Base-by-base conservation (phyloP, 2,888 invertebrate genomes). In the Drosophila ezoana region DNA sequence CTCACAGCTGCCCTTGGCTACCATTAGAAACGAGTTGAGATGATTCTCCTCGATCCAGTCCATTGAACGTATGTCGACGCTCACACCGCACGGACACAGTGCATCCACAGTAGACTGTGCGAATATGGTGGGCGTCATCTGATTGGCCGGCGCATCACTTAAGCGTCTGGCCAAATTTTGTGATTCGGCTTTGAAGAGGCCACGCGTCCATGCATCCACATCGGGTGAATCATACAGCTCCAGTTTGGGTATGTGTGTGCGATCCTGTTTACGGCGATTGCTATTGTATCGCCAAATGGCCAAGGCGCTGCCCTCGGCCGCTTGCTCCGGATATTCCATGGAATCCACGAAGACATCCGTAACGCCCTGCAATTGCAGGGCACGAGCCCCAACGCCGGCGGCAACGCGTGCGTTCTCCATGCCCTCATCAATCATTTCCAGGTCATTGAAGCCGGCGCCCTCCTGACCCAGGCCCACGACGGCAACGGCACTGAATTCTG, bases 81-180 rank as follows among this genome's bases (percentile, higher is more conserved):
- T 91, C 5, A 94, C 93, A 5, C 94, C 94, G 57, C 94, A 94
- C 0, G 94, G 93, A 72, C 94, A 95, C 45, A 95, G 88, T 51
- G 94, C 94, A 77, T 95, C 94, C 13, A 95, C 94, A 1, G 95
- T 93, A 0, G 94, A 92, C 90, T 95, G 93, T 0, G 95, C 95
- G 90, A 96, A 96, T 58, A 94, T 93, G 4, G 95, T 94, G 1
- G 96, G 96, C 0, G 96, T 96, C 94, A 96, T 95, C 80, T 94
- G 92, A 91, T 96, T 97, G 8, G 95, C 94, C 0, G 96, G 96
- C 1, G 94, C 94, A 87, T 96, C 96, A 83, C 94, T 94, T 4
- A 96, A 91, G 53, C 93, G 92, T 18, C 96, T 92, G 0, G 95
- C 95, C 86, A 96, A 92, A 90, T 96, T 96, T 91, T 96, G 96